These are phyloP conservation scores for Cordilura impudica DNA, from an alignment of 2,888 invertebrate species.

Conservation along the genomic window DNA sequence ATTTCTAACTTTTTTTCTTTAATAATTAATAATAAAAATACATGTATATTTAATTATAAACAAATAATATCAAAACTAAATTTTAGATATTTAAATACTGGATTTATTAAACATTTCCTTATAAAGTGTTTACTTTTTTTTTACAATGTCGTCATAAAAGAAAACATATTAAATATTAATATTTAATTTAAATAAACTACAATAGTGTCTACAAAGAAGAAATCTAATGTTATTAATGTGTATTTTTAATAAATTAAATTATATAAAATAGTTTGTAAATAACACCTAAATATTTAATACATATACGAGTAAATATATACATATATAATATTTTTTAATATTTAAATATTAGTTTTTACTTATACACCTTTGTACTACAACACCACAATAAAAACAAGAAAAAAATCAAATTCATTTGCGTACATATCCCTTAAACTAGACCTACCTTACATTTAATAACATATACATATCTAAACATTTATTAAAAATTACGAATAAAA, in stretches of 20 bases:
- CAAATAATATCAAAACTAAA: not conserved
- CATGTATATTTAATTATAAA: conserved; percentile 19
- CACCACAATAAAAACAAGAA: not conserved
- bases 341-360: conserved; percentile 11
- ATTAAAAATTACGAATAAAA: conserved; percentile 50
- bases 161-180: not conserved
- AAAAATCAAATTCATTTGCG: conserved; percentile 26
- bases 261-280: conserved; percentile 53
- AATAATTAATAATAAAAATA: not conserved
- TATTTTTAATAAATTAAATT: conserved; percentile 38
- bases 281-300: conserved; percentile 4
- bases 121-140: not conserved
- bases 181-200: too few relatives aligned
- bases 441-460: conserved; percentile 26
- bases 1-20: too few relatives aligned
- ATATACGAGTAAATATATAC: conserved; percentile 4
- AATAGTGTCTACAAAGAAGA: conserved; percentile 5
- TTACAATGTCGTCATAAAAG: not conserved
- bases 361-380: conserved; percentile 26
- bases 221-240: conserved; percentile 4
- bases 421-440: conserved; percentile 11
- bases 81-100: not conserved
- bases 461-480: conserved; percentile 28
- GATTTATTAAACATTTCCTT: not conserved
- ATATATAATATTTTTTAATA: conserved; percentile 4